Evolutionary conservation across 2,113 vertebrate genomes (phyloP), one percentile per base, ranked within the genome.

Genomic region (Macrotis lagotis): DNA sequence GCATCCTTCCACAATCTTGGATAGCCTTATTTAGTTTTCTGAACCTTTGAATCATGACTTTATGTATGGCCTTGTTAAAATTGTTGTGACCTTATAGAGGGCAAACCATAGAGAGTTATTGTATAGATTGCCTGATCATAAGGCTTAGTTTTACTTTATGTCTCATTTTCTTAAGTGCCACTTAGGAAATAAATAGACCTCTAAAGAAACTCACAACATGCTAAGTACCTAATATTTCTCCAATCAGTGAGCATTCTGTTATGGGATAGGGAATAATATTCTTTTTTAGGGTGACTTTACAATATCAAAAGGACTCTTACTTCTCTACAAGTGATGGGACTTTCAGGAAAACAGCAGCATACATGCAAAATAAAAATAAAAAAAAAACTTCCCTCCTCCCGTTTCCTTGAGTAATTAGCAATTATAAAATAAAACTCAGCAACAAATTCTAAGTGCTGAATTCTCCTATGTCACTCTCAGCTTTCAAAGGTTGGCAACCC

Each of bases 91-190:
- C 44, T 96, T 89, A 94, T 51, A 83, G 94, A 97, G 94, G 93
- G 95, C 95, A 95, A 92, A 88, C 91, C 22, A 49, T 31, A 95
- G 83, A 55, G 50, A 51, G 55, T 90, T 22, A 59, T 16, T 92
- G 94, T 96, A 95, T 51, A 95, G 83, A 91, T 11, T 94, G 93
- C 97, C 98, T 95, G 95, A 55, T 19, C 50, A 89, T 95, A 95
- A 95, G 88, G 92, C n/a, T 95, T 97, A 92, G 83, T 50, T 94
- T 53, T 95, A 93, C 92, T 92, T 97, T 96, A 96, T 95, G 93
- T 93, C 93, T 96, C 51, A 91, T 95, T 96, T 95, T 88, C 95
- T 95, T 50, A 74, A 94, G 53, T 92, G 95, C 48, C 89, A 55
- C 25, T 48, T 88, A 50, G 44, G 59, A 44, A 90, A 48, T 88